A percentile compares a stretch with the other conserved stretches of the same genome.
These are phyloP conservation scores for Tauraco hartlaubi DNA, from an alignment of 2,797 vertebrate species.

Conservation along the genomic window DNA sequence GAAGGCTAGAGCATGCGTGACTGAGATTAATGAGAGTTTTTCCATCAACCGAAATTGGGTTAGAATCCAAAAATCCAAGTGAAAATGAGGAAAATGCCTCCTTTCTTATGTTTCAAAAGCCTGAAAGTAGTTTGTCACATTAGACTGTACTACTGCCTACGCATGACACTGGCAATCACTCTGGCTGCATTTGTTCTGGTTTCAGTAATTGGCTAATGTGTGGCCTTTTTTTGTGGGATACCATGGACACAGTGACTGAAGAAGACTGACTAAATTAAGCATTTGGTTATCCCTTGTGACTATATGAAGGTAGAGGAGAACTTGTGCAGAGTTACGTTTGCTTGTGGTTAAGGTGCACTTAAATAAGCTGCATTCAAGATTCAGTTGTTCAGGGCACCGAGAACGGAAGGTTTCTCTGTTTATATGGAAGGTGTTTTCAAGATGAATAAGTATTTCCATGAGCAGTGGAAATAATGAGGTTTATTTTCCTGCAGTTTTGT, in stretches of 20 bases:
- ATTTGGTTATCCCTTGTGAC: not conserved
- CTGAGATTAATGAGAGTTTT: not conserved
- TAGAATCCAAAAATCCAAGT: not conserved
- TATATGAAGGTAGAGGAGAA: not conserved
- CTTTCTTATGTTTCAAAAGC: constrained; percentile 24
- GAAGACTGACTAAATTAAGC: not conserved
- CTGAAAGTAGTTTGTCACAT: not conserved
- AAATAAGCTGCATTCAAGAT: not conserved
- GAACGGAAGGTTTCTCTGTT: not conserved
- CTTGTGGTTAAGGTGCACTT: not conserved
- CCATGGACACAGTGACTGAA: not conserved
- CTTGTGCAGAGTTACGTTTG: not conserved
- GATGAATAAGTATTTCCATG: not conserved
- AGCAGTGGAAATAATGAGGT: not conserved
- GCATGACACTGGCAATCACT: not conserved
- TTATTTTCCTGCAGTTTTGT: not conserved
- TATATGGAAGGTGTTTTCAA: not conserved
- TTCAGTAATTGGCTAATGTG: not conserved
- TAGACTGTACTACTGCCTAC: not conserved
- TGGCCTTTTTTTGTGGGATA: not conserved
- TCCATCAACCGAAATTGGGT: not conserved
- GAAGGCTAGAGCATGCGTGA: not conserved
- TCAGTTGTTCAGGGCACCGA: not conserved
- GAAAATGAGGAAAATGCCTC: not conserved
- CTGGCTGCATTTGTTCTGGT: not conserved